These are phyloP conservation scores for Schizaphis graminum DNA, from an alignment of 2,888 invertebrate genomes.

Conservation along the genomic window DNA sequence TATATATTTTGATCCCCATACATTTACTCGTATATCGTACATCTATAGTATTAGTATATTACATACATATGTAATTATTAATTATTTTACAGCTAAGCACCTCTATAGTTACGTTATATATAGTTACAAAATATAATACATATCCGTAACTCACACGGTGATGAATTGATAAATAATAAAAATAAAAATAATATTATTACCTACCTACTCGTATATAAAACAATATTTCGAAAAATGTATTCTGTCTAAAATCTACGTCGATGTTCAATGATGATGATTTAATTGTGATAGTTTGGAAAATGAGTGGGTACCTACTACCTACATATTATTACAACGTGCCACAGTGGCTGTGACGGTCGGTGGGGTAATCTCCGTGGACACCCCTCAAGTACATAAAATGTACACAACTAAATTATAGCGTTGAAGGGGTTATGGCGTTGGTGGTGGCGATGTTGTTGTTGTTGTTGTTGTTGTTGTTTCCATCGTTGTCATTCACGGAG, in stretches of 20 bases:
- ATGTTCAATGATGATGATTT: too few relatives aligned
- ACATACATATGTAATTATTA: too few relatives aligned
- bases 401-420: background rate
- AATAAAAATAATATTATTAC: background rate
- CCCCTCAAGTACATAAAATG: background rate
- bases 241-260: too few relatives aligned
- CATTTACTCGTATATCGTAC: too few relatives aligned
- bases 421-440: background rate
- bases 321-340: background rate
- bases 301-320: background rate
- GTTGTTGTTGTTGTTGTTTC: constrained; percentile 9
- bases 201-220: too few relatives aligned
- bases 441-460: background rate
- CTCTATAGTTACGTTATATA: too few relatives aligned
- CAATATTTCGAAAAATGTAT: background rate
- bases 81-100: too few relatives aligned
- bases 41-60: background rate
- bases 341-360: background rate
- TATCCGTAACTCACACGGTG: background rate
- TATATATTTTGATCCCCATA: background rate
- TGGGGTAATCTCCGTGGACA: constrained; percentile 3
- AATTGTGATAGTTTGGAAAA: background rate
- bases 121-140: background rate
- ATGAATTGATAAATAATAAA: background rate
- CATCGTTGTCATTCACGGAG: background rate